A percentile compares a stretch with the other conserved stretches of the same genome.
phyloP scores from a whole-genome alignment of 53 echinoderm and acorn worm species.

The Astropecten irregularis region DNA sequence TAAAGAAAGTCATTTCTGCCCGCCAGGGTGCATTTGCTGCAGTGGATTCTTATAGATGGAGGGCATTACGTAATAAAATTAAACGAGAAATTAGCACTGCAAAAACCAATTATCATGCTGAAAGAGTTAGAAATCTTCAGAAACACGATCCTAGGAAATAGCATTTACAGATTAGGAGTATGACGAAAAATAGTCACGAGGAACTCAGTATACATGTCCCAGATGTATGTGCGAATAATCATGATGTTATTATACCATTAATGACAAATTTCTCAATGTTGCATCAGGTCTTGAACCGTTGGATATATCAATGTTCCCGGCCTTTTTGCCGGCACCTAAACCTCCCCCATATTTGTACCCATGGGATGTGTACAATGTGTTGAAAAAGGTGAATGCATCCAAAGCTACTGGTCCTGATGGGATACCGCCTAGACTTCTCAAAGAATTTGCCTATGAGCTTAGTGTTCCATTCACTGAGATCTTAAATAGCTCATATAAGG shows the following conservation, averaged over 20 bases:
- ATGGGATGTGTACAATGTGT: slow-evolving; percentile 48
- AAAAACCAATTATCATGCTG: slow-evolving; percentile 12
- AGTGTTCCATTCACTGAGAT: slow-evolving; percentile 28
- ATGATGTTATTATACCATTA: slow-evolving; percentile 33
- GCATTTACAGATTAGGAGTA: slow-evolving; percentile 34
- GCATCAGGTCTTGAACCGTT: no score
- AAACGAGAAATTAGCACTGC: slow-evolving; percentile 3
- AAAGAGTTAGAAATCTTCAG: slow-evolving; percentile 8
- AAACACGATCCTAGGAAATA: slow-evolving; percentile 17
- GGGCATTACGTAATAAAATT: slow-evolving; percentile 7
- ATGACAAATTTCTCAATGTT: no score
- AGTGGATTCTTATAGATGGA: slow-evolving; percentile 11
- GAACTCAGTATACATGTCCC: slow-evolving; percentile 30
- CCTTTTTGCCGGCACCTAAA: slow-evolving; percentile 32
- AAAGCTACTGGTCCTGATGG: no score
- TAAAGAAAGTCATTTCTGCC: slow-evolving; percentile 19
- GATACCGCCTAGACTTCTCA: no score
- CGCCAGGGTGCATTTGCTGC: slow-evolving; percentile 15
- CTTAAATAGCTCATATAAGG: slow-evolving; percentile 40
- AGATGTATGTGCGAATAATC: slow-evolving; percentile 13
- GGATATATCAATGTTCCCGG: neutral
- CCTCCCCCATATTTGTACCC: slow-evolving; percentile 18
- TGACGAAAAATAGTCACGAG: slow-evolving; percentile 16
- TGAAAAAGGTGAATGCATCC: no score
- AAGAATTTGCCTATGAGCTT: no score